Base-by-base conservation (phyloP, 1,140 invertebrate species). In the Teleogryllus occipitalis region DNA sequence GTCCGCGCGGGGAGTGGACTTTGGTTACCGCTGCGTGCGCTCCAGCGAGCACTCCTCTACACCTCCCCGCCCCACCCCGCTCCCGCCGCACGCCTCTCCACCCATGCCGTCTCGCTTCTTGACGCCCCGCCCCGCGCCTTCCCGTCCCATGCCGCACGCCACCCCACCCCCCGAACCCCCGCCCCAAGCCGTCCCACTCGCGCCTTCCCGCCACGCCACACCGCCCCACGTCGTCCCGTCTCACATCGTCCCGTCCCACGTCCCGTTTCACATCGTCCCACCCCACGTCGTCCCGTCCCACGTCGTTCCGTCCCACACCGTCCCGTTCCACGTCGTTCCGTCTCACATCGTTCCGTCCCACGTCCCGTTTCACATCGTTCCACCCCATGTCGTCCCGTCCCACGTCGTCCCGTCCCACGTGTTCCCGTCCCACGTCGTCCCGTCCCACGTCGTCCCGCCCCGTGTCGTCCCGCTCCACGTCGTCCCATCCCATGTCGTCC, bases 241-340 rank as follows among this genome's bases (percentile, higher is more conserved):
- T 49, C 76, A 79, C 81, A 77, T 80, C 79, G 81, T 77, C 76
- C 79, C 76, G 65, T 77, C 27, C 27, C 27, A 39, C 27, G 27
- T 5, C 27, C 27, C 5, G 1, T 1, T 5, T 39, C 27, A 1
- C 27, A 5, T 5, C 27, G 27, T 5, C 27, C 27, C 27, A 5
- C 27, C 27, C 27, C 27, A 39, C 27, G 27, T 39, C 27, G 27
- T 5, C 27, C 27, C 27, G 27, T 5, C 27, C 1, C 27, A 39
- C 27, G 1, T 39, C 82, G 48, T 79, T 74, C 72, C 75, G 46
- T 5, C 72, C 72, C 72, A 4, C 21, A 1, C 27, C 77, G 27
- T 1, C 27, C 21, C 78, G 73, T 7, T 79, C 80, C 48, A 78
- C 73, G 78, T 75, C 76, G 48, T 76, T 79, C 82, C 81, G 81